These are phyloP conservation scores for Mythimna impura DNA, from an alignment of 2,888 invertebrate species.

Conservation along the genomic window DNA sequence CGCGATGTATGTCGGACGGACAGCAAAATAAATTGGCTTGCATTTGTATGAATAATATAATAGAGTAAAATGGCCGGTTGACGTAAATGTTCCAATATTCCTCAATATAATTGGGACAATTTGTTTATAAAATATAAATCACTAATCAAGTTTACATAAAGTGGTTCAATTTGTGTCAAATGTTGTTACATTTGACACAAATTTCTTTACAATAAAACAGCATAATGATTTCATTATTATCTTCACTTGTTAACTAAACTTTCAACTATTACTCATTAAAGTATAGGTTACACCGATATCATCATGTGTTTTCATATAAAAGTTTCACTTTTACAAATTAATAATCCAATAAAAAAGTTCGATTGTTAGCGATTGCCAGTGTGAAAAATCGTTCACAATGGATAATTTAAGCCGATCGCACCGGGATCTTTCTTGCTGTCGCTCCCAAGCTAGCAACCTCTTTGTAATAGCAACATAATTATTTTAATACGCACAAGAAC, in stretches of 20 bases:
- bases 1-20: constrained; percentile 48
- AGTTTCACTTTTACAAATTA: constrained; percentile 64
- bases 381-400: constrained; percentile 66
- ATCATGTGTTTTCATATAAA: constrained; percentile 45
- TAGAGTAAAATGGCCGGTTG: not conserved
- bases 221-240: not conserved
- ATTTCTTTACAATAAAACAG: not conserved
- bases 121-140: not conserved
- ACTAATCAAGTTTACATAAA: not conserved
- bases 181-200: no score
- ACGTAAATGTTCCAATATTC: not conserved
- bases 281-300: constrained; percentile 45
- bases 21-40: constrained; percentile 37
- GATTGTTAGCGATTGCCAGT: constrained; percentile 66
- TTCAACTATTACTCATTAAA: constrained; percentile 31
- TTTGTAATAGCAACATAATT: constrained; percentile 76
- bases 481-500: constrained; percentile 76
- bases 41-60: constrained; percentile 6
- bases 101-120: not conserved
- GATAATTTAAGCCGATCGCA: constrained; percentile 55
- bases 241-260: constrained; percentile 21
- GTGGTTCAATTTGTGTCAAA: not conserved
- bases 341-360: constrained; percentile 59
- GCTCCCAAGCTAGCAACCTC: constrained; percentile 70
- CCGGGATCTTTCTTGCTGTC: constrained; percentile 68